These are phyloP conservation scores for Halcyon badia DNA, from an alignment of 2,797 vertebrate genomes.

Conservation along the genomic window DNA sequence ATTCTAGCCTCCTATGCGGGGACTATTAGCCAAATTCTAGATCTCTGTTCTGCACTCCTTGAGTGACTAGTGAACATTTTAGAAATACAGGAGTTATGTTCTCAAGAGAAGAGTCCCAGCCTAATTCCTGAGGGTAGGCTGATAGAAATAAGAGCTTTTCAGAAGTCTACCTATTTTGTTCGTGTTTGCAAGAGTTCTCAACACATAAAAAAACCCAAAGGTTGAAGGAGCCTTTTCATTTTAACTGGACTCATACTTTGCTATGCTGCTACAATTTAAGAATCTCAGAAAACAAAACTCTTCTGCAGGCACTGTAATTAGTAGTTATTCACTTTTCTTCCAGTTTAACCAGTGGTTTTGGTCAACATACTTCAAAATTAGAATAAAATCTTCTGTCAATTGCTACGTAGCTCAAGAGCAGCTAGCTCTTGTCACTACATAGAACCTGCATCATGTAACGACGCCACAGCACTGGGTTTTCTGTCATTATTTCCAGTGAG, in stretches of 20 bases:
- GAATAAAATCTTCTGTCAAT: conserved; percentile 22
- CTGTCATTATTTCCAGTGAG: conserved; percentile 31
- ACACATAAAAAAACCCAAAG: fast-evolving
- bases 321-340: background rate
- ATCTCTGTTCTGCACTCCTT: background rate
- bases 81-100: background rate
- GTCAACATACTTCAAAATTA: conserved; percentile 31
- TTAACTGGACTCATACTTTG: background rate
- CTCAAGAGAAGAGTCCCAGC: background rate
- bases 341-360: conserved; percentile 18
- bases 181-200: background rate
- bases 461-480: background rate
- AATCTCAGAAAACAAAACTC: background rate
- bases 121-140: background rate
- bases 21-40: background rate
- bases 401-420: background rate
- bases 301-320: background rate
- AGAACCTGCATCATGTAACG: conserved; percentile 14
- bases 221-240: background rate
- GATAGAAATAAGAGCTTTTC: background rate
- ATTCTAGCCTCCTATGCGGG: background rate
- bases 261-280: background rate
- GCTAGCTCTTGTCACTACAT: background rate
- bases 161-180: background rate
- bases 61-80: background rate